These are phyloP conservation scores for Andrena flavipes DNA, from an alignment of 2,888 invertebrate genomes.

Conservation along the genomic window DNA sequence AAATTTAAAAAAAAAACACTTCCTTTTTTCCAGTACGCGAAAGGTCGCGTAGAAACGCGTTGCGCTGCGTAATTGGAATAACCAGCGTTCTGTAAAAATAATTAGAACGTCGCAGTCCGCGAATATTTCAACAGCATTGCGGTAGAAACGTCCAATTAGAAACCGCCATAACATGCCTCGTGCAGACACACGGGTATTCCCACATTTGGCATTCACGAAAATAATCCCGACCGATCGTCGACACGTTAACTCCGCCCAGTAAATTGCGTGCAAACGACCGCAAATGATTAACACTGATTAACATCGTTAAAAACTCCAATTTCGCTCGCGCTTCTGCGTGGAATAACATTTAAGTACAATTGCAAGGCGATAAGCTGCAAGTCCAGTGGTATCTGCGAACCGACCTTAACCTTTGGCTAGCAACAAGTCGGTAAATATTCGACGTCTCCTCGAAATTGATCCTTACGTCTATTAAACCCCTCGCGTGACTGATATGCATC, in stretches of 20 bases:
- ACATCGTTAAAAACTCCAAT: not conserved
- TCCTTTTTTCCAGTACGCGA: not conserved
- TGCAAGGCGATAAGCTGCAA: no score
- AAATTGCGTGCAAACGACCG: not conserved
- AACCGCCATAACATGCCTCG: not conserved
- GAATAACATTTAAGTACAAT: not conserved
- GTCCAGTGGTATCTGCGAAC: no score
- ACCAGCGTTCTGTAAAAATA: conserved; percentile 41
- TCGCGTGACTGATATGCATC: conserved; percentile 5
- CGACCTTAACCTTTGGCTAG: no score
- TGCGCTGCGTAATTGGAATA: conserved; percentile 21
- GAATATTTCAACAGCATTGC: conserved; percentile 19
- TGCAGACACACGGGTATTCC: not conserved
- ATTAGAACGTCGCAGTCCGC: conserved; percentile 15
- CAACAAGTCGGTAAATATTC: not conserved
- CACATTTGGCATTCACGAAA: not conserved
- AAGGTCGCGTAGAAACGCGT: not conserved
- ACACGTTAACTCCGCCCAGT: not conserved
- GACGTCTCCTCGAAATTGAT: not conserved
- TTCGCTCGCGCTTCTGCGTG: not conserved
- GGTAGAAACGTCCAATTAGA: conserved; percentile 13
- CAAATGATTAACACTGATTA: not conserved
- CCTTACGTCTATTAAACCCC: not conserved
- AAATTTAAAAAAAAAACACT: not conserved
- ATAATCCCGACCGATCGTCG: not conserved